These are phyloP conservation scores for Crepidodera aurea DNA, from an alignment of 2,888 invertebrate species.

Conservation along the genomic window DNA sequence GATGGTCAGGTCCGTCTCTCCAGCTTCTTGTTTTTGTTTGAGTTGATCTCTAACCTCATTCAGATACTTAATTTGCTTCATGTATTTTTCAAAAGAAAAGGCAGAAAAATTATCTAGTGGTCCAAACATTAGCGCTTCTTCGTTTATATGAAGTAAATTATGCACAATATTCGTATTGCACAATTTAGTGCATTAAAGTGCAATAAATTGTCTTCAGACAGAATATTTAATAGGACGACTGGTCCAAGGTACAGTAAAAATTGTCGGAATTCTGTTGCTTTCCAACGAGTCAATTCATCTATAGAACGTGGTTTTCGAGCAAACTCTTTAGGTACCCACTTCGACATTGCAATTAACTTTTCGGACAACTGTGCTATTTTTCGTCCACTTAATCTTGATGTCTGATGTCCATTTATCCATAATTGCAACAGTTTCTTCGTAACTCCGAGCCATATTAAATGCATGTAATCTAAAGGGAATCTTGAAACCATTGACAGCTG, in stretches of 20 bases:
- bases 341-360: not conserved
- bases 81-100: no score
- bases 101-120: no score
- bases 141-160: no score
- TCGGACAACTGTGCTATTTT: conserved; percentile 10
- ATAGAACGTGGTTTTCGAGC: conserved; percentile 29
- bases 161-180: no score
- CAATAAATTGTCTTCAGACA: conserved; percentile 17
- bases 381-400: conserved; percentile 14
- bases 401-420: conserved; percentile 24
- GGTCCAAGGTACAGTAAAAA: conserved; percentile 36
- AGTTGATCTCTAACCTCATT: no score
- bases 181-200: no score
- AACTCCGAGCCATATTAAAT: conserved; percentile 36
- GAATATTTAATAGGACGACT: conserved; percentile 24
- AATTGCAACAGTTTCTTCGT: conserved; percentile 32
- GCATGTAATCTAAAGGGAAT: conserved; percentile 43
- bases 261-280: conserved; percentile 35
- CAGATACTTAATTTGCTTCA: no score
- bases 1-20: no score
- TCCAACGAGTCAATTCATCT: conserved; percentile 31
- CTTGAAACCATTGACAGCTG: conserved; percentile 43
- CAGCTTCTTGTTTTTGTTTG: no score
- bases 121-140: no score
- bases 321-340: conserved; percentile 16